phyloP scores from a whole-genome alignment of 2,888 invertebrate genomes.

The Caenorhabditis sinica region DNA sequence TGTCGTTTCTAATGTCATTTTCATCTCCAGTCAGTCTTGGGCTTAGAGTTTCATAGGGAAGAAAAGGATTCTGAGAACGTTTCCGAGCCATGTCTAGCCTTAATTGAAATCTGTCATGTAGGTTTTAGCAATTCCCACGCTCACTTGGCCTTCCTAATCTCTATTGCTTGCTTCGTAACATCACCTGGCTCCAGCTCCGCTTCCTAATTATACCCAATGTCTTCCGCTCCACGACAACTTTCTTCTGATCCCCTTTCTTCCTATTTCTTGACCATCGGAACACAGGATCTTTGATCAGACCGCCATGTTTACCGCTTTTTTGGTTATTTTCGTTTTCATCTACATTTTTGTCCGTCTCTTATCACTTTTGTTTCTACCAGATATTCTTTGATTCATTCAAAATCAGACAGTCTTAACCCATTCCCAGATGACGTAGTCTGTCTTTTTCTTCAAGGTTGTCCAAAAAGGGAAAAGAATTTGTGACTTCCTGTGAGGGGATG shows the following conservation, averaged over 20 bases:
- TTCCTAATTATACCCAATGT: no score
- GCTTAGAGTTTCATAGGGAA: no score
- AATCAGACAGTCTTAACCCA: not conserved
- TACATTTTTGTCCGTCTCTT: no score
- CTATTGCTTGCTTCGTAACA: not conserved
- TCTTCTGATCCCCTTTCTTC: no score
- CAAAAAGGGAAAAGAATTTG: not conserved
- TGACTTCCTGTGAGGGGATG: no score
- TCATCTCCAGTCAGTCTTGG: no score
- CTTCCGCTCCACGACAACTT: no score
- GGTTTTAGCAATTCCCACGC: no score
- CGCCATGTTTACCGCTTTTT: conserved; percentile 24
- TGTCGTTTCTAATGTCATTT: no score
- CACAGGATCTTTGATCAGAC: conserved; percentile 24
- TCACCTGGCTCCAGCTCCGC: not conserved
- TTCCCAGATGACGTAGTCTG: not conserved
- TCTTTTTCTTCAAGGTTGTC: not conserved
- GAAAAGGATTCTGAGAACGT: no score
- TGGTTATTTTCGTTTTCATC: not conserved
- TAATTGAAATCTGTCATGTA: no score
- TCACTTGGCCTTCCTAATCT: not conserved
- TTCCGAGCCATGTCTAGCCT: no score
- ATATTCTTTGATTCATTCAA: not conserved
- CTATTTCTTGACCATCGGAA: conserved; percentile 12
- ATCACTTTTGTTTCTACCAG: not conserved